Percentiles rank a stretch among this genome's conserved stretches.
These are phyloP conservation scores for Python bivittatus DNA, from an alignment of 2,113 vertebrate species.

Conservation along the genomic window DNA sequence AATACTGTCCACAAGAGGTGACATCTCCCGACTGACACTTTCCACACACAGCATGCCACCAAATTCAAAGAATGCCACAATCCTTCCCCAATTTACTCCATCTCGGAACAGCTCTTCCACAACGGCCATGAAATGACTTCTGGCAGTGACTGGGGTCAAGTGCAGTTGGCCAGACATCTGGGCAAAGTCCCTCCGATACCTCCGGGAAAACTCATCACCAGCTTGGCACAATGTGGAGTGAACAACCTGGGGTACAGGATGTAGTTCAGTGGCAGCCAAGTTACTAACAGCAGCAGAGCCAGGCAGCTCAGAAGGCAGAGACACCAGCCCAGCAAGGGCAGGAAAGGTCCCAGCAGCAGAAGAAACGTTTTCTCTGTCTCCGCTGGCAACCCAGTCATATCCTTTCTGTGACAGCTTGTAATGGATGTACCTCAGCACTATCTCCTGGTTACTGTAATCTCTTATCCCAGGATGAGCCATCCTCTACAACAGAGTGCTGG, in stretches of 20 bases:
- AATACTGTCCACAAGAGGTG: slow-evolving; percentile 88
- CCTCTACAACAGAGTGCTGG: slow-evolving; percentile 64
- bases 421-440: slow-evolving; percentile 83
- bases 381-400: slow-evolving; percentile 78
- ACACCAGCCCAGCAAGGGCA: slow-evolving; percentile 53
- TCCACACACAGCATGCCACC: slow-evolving; percentile 94
- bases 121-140: slow-evolving; percentile 88
- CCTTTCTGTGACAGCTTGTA: slow-evolving; percentile 83
- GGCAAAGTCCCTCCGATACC: slow-evolving; percentile 91
- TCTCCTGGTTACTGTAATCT: slow-evolving; percentile 80
- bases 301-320: slow-evolving; percentile 26
- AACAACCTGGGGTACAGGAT: slow-evolving; percentile 75
- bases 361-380: slow-evolving; percentile 54
- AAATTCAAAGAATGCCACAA: slow-evolving; percentile 98
- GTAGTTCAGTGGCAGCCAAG: slow-evolving; percentile 67
- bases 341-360: slow-evolving; percentile 21
- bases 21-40: slow-evolving; percentile 90
- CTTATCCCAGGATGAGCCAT: slow-evolving; percentile 80
- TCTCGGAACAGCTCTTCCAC: slow-evolving; percentile 97
- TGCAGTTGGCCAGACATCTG: slow-evolving; percentile 94
- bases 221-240: slow-evolving; percentile 89
- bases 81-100: slow-evolving; percentile 97
- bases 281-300: slow-evolving; percentile 60
- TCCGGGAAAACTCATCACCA: slow-evolving; percentile 89
- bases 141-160: slow-evolving; percentile 86